Evolutionary conservation across 2,113 vertebrate species (phyloP), one percentile per base, ranked within the genome.

Genomic region (Rana temporaria): DNA sequence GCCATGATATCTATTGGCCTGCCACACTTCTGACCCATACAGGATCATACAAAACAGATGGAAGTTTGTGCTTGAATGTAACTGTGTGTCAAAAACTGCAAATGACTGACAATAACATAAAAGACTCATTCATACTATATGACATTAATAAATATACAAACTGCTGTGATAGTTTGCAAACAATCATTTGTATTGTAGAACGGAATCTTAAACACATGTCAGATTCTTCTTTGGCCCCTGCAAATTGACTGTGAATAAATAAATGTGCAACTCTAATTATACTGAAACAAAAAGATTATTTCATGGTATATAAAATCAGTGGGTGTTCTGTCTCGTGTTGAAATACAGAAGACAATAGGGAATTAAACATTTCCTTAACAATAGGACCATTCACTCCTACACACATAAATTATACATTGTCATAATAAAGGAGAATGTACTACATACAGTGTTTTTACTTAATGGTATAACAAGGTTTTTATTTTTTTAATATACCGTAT

Each of bases 341-440:
- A 63, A 63, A 63, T 26, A 63, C 60, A 24, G 22, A 63, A 63
- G 60, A 63, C 60, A 63, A 63, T 22, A 14, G 60, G 20, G 60
- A 63, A 63, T 63, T 63, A 63, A 24, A 63, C 60, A 63, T 63
- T 63, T 63, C 20, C 24, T 63, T 15, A 63, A 63, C 60, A 63
- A 63, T 26, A 15, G 60, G 20, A 63, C 20, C 12, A 63, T 63
- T 63, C 60, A 63, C 60, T 63, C 60, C 60, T 63, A 63, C 60
- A 63, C 60, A 63, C 22, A 48, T 48, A 63, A 63, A 63, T 63
- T 63, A 63, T 63, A 63, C 60, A 63, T 63, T 60, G 59, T 60
- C 20, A 63, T 63, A 63, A 63, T 63, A 63, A 26, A 18, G 24
- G 22, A 38, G 34, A 38, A 26, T 63, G 19, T 63, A 14, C 60